Evolutionary conservation across 2,113 vertebrate genomes (phyloP).

Genomic region (Hippocampus barbouri): DNA sequence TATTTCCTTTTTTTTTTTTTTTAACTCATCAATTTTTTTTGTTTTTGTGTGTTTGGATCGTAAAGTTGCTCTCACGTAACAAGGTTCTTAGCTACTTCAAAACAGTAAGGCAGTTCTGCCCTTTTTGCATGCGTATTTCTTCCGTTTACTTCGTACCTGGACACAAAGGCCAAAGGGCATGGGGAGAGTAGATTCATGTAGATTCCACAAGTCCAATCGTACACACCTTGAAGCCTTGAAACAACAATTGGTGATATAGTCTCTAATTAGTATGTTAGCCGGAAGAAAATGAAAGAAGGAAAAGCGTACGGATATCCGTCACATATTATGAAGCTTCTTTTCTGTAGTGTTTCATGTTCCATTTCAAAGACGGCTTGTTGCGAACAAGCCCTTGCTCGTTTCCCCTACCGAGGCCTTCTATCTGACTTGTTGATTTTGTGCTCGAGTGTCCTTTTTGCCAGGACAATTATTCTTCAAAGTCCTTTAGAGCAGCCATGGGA

Average conservation of each 20-base stretch:
- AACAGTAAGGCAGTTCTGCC: not conserved
- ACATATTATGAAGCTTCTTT: constrained; percentile 10
- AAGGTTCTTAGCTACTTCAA: not conserved
- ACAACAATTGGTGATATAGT: constrained; percentile 5
- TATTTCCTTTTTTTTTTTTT: too few relatives aligned
- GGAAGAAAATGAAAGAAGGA: constrained; percentile 11
- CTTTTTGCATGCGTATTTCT: not conserved
- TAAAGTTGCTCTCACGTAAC: not conserved
- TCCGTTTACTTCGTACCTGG: constrained; percentile 8
- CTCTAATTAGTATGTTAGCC: constrained; percentile 25
- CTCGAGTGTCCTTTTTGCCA: constrained; percentile 20
- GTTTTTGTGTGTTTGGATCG: not conserved
- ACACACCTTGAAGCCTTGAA: constrained; percentile 9
- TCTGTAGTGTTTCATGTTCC: constrained; percentile 2
- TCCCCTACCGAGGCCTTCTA: constrained; percentile 21
- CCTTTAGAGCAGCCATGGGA: constrained; percentile 8
- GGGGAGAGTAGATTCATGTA: constrained; percentile 17
- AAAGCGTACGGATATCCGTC: constrained; percentile 24
- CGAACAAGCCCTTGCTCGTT: constrained; percentile 16
- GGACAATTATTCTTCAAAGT: constrained; percentile 41
- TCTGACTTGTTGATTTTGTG: constrained; percentile 16
- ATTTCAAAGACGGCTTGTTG: constrained; percentile 34
- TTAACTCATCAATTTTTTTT: not conserved
- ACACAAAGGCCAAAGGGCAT: constrained; percentile 24
- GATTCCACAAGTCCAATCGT: constrained; percentile 11